Percentiles rank a stretch among this genome's conserved stretches.
These are phyloP conservation scores for Manis javanica DNA, from an alignment of 2,797 vertebrate species.

Conservation along the genomic window DNA sequence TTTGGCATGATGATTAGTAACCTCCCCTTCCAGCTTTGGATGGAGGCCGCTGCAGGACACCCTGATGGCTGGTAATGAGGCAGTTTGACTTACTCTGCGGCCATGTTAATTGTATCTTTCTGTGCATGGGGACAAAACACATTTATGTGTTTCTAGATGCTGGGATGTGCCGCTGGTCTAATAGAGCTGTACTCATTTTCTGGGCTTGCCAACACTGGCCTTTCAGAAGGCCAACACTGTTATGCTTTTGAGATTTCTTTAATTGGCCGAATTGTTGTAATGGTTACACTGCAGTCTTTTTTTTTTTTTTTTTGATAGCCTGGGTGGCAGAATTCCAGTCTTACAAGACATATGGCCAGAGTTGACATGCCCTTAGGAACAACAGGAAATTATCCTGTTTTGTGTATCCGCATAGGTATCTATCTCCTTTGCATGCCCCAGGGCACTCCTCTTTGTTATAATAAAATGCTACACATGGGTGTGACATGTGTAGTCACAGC, in stretches of 20 bases:
- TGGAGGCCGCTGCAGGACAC: conserved; percentile 50
- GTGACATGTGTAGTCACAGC: not conserved
- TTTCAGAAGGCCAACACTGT: conserved; percentile 21
- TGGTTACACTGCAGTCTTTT: not conserved
- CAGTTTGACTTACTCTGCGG: conserved; percentile 60
- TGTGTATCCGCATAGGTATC: not conserved
- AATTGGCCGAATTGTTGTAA: conserved; percentile 65
- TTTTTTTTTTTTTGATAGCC: not conserved
- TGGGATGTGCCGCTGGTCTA: conserved; percentile 13
- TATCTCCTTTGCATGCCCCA: not conserved
- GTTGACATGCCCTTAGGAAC: not conserved
- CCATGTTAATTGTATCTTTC: conserved; percentile 69
- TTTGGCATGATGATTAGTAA: conserved; percentile 74
- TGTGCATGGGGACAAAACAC: conserved; percentile 61
- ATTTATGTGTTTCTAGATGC: conserved; percentile 68
- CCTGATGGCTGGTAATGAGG: conserved; percentile 68
- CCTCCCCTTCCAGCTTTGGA: conserved; percentile 49
- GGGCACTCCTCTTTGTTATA: not conserved
- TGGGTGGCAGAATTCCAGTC: conserved; percentile 61
- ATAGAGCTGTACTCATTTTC: conserved; percentile 64
- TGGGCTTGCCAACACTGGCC: conserved; percentile 55
- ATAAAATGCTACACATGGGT: not conserved
- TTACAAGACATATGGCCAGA: conserved; percentile 54
- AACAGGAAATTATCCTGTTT: not conserved
- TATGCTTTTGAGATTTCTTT: conserved; percentile 67